Conservation (phyloP, 1,140 invertebrate species). For the Uloborus diversus region DNA sequence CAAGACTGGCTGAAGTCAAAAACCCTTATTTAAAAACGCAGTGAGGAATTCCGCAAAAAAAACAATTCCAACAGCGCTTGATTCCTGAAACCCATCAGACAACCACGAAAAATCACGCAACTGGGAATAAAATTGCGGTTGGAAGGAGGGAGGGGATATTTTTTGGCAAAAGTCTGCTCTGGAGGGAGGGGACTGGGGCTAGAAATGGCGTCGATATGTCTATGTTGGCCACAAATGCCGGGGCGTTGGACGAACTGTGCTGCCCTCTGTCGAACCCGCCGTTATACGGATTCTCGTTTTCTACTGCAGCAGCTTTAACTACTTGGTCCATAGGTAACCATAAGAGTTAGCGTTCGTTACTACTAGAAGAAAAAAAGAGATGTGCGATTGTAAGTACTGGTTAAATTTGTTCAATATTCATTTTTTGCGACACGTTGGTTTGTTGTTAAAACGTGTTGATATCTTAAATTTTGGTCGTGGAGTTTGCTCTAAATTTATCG, state of each 20-base stretch:
- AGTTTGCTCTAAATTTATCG: neutral
- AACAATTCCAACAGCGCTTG: too few relatives aligned
- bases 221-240: slow-evolving; percentile 7
- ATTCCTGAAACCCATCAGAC: neutral
- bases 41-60: too few relatives aligned
- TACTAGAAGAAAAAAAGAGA: neutral
- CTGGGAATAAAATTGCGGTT: neutral
- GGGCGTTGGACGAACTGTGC: slow-evolving; percentile 13
- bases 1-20: too few relatives aligned
- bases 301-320: slow-evolving; percentile 11
- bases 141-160: too few relatives aligned
- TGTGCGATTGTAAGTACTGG: slow-evolving; percentile 30
- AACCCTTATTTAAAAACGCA: too few relatives aligned
- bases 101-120: neutral
- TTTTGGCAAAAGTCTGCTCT: neutral
- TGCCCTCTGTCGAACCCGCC: slow-evolving; percentile 24
- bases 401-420: neutral
- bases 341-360: neutral
- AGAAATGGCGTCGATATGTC: slow-evolving; percentile 30
- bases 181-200: neutral
- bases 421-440: neutral
- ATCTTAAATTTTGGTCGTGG: neutral
- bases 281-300: neutral
- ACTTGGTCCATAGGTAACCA: slow-evolving; percentile 4
- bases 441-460: neutral